A percentile compares a stretch with the other conserved stretches of the same genome.
These are phyloP conservation scores for Pycnonotus jocosus DNA, from an alignment of 2,113 vertebrate species.

Conservation along the genomic window DNA sequence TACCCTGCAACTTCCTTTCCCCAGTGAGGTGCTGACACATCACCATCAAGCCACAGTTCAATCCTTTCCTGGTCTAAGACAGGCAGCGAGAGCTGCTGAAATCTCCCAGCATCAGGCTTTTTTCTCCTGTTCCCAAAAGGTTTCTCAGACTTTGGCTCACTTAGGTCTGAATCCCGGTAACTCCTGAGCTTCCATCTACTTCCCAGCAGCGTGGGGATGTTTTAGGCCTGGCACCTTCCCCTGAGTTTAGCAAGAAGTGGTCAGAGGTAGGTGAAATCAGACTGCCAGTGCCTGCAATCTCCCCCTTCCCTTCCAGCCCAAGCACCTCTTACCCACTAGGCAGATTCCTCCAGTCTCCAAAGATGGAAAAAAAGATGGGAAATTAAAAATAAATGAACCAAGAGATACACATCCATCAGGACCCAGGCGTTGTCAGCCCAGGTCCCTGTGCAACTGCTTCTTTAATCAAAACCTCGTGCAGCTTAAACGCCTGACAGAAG, in stretches of 20 bases:
- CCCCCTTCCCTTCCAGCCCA: background rate
- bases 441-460: constrained; percentile 36
- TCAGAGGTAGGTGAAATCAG: background rate
- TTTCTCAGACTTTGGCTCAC: background rate
- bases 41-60: background rate
- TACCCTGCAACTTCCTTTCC: background rate
- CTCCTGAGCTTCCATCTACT: background rate
- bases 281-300: background rate
- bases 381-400: constrained; percentile 65
- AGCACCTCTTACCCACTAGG: constrained; percentile 33
- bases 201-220: background rate
- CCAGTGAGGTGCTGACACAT: background rate
- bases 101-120: background rate
- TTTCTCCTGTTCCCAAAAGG: background rate
- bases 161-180: background rate
- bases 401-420: constrained; percentile 58
- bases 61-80: background rate
- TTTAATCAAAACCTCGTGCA: constrained; percentile 52
- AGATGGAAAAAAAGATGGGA: constrained; percentile 48
- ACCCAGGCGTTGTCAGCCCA: constrained; percentile 40
- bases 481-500: constrained; percentile 31
- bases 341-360: constrained; percentile 16
- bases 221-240: background rate
- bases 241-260: background rate
- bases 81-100: background rate